phyloP scores from a whole-genome alignment of 2,888 invertebrate genomes.

The Ceraclea dissimilis region DNA sequence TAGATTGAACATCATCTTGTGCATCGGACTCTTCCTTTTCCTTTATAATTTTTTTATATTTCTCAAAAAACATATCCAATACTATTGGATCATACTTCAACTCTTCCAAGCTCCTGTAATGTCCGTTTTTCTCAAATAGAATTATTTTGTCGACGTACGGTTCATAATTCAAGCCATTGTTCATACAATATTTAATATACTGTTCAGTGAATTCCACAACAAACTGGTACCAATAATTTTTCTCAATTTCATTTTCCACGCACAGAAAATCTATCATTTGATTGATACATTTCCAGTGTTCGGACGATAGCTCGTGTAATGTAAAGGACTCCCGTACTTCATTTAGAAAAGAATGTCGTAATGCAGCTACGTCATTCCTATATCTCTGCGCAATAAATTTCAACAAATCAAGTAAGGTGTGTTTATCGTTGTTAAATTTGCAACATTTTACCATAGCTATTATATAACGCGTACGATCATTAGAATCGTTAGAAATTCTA shows the following conservation, averaged over 20 bases:
- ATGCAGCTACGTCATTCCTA: constrained; percentile 30
- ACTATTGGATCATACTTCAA: constrained; percentile 28
- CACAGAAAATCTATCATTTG: constrained; percentile 27
- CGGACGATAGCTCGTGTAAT: constrained; percentile 26
- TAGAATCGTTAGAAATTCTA: constrained; percentile 14
- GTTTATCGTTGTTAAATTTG: constrained; percentile 30
- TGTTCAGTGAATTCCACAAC: constrained; percentile 23
- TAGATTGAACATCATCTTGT: background rate
- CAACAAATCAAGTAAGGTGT: constrained; percentile 28
- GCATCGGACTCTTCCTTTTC: background rate
- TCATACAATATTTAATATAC: constrained; percentile 14
- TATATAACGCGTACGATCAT: constrained; percentile 25
- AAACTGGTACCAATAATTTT: constrained; percentile 22
- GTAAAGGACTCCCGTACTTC: constrained; percentile 26
- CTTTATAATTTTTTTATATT: constrained; percentile 5
- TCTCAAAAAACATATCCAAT: constrained; percentile 26
- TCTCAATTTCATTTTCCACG: constrained; percentile 18
- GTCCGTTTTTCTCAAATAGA: constrained; percentile 9
- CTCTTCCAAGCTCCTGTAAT: constrained; percentile 9
- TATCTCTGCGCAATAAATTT: constrained; percentile 29
- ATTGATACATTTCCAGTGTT: constrained; percentile 30
- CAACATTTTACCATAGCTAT: constrained; percentile 30
- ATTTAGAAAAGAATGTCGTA: constrained; percentile 24
- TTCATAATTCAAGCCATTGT: constrained; percentile 13
- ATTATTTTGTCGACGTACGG: constrained; percentile 10